phyloP scores from a whole-genome alignment of 2,888 invertebrate genomes.

The Acanthosepion esculentum region DNA sequence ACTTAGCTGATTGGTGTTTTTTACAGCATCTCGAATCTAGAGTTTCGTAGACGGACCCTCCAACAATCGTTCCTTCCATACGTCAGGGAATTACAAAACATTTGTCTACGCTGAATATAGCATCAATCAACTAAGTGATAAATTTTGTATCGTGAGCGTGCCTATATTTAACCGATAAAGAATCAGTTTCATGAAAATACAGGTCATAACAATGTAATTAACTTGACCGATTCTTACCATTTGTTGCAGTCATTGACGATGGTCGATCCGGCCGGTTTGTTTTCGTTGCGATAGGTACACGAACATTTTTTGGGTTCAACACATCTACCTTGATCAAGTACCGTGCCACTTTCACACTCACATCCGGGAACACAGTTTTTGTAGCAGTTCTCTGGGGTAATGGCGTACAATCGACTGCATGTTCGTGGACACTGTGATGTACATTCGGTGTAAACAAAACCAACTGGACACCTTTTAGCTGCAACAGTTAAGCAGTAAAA shows the following conservation, averaged over 20 bases:
- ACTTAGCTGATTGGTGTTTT: too few relatives aligned
- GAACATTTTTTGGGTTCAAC: slow-evolving; percentile 61
- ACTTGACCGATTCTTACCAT: slow-evolving; percentile 57
- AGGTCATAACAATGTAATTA: neutral
- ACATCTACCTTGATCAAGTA: slow-evolving; percentile 74
- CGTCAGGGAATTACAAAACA: too few relatives aligned
- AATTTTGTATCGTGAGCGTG: too few relatives aligned
- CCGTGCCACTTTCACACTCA: slow-evolving; percentile 86
- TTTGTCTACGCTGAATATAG: too few relatives aligned
- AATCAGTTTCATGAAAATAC: too few relatives aligned
- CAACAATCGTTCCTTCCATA: too few relatives aligned
- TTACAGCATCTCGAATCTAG: too few relatives aligned
- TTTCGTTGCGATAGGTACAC: slow-evolving; percentile 59
- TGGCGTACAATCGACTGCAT: slow-evolving; percentile 48
- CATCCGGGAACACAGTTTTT: slow-evolving; percentile 87
- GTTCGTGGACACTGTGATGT: slow-evolving; percentile 50
- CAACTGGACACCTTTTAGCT: slow-evolving; percentile 51
- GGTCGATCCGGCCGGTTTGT: slow-evolving; percentile 55
- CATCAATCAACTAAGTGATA: too few relatives aligned
- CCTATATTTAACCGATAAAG: too few relatives aligned
- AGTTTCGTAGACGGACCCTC: too few relatives aligned
- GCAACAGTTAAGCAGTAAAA: neutral
- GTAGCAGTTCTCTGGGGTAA: slow-evolving; percentile 48
- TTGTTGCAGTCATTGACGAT: slow-evolving; percentile 64
- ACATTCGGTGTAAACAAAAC: slow-evolving; percentile 51